Evolutionary conservation across 2,888 invertebrate genomes (phyloP).

Genomic region (Branchipolynoe longqiensis): DNA sequence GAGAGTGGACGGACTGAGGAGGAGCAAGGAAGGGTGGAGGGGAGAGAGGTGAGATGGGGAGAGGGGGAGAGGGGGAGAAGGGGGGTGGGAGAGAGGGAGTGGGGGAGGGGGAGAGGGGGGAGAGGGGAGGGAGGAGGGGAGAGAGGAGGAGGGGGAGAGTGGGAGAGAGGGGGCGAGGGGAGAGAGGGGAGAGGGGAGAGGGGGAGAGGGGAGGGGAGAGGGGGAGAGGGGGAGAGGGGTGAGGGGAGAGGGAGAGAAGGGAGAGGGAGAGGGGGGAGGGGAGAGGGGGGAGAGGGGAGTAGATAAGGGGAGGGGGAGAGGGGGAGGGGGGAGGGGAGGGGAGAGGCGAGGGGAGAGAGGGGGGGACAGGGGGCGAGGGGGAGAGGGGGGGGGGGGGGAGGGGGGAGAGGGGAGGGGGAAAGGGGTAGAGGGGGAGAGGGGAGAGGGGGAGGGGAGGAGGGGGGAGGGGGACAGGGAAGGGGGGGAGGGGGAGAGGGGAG

Average conservation of each 20-base stretch:
- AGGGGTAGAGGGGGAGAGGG: background rate
- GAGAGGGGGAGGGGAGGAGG: background rate
- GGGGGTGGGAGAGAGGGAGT: background rate
- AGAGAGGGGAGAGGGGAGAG: background rate
- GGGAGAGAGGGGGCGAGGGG: background rate
- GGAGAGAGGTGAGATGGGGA: background rate
- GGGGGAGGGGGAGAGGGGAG: background rate
- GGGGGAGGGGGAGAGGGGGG: background rate
- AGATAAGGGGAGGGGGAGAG: background rate
- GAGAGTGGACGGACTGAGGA: background rate
- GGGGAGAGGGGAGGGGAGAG: background rate
- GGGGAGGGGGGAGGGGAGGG: background rate
- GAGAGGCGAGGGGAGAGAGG: background rate
- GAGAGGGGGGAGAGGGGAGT: background rate
- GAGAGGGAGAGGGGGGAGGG: constrained; percentile 5
- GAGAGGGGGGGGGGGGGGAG: constrained; percentile 18
- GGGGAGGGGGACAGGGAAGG: background rate
- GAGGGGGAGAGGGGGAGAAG: background rate
- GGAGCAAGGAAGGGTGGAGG: background rate
- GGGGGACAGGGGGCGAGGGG: background rate
- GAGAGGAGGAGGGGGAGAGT: background rate
- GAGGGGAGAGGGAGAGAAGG: background rate
- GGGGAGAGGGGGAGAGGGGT: background rate
- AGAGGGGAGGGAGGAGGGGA: background rate
- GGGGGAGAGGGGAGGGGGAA: background rate